A percentile compares a stretch with the other conserved stretches of the same genome.
phyloP scores from a whole-genome alignment of 23 tunicate species.

The Ascidia mentula region DNA sequence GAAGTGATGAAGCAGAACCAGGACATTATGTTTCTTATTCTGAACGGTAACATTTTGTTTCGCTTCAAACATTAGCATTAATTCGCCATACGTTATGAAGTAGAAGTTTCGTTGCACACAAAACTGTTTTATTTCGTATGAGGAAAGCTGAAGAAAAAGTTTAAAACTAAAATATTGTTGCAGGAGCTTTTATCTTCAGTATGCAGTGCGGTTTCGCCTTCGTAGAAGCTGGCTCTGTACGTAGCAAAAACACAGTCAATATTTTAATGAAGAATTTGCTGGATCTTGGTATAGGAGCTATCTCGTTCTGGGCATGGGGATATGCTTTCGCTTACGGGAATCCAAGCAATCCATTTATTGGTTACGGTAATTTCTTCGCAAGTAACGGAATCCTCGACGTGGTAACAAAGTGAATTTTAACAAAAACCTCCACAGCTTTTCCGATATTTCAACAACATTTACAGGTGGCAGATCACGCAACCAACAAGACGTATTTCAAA shows the following conservation, averaged over 20 bases:
- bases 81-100: too few species aligned
- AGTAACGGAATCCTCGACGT: not conserved
- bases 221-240: conserved; percentile 78
- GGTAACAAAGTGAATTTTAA: not conserved
- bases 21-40: conserved; percentile 11
- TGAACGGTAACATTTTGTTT: conserved; percentile 7
- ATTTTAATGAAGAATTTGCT: conserved; percentile 62
- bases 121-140: too few species aligned
- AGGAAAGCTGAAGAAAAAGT: too few species aligned
- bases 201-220: conserved; percentile 88
- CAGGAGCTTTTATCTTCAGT: conserved; percentile 38
- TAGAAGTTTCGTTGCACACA: too few species aligned
- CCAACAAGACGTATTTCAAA: not conserved
- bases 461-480: not conserved
- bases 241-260: conserved; percentile 69
- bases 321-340: conserved; percentile 89
- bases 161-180: too few species aligned
- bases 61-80: not conserved
- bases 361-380: conserved; percentile 66
- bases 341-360: conserved; percentile 85
- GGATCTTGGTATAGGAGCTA: conserved; percentile 69
- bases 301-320: conserved; percentile 86
- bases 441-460: not conserved
- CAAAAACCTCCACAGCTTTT: too few species aligned
- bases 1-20: conserved; percentile 22